These are phyloP conservation scores for Xestia xanthographa DNA, from an alignment of 2,888 invertebrate species.

Conservation along the genomic window DNA sequence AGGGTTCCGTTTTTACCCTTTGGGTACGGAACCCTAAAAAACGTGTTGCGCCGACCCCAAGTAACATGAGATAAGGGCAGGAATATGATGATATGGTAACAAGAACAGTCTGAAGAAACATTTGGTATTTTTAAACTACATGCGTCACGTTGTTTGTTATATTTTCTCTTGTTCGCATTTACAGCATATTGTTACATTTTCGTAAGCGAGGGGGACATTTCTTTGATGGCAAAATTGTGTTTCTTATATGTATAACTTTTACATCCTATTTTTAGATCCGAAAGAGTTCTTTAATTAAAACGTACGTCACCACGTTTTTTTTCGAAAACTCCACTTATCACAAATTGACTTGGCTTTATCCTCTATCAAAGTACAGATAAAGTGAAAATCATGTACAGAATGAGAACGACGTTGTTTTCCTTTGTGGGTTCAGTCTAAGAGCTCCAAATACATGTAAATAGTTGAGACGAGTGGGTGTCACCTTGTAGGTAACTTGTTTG, in stretches of 20 bases:
- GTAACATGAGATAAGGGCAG: too few species aligned
- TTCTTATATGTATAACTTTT: constrained; percentile 18
- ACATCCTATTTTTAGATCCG: constrained; percentile 23
- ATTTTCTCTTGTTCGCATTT: constrained; percentile 13
- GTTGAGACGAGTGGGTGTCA: constrained; percentile 47
- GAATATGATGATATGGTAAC: constrained; percentile 25
- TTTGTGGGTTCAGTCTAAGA: constrained; percentile 30
- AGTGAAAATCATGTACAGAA: constrained; percentile 11
- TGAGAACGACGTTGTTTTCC: constrained; percentile 32
- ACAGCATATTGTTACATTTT: constrained; percentile 7
- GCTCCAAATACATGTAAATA: constrained; percentile 51
- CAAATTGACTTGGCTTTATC: not conserved
- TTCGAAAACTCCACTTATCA: not conserved
- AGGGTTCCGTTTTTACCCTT: too few species aligned
- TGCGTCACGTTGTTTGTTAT: constrained; percentile 28
- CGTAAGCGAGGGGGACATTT: constrained; percentile 16
- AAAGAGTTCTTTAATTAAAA: constrained; percentile 7
- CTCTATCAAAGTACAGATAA: not conserved
- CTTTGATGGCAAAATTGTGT: constrained; percentile 1
- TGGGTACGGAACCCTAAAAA: too few species aligned
- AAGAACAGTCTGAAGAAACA: constrained; percentile 40
- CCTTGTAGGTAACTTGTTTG: constrained; percentile 35
- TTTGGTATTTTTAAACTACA: constrained; percentile 26
- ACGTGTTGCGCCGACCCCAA: too few species aligned
- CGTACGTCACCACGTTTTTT: too few species aligned